These are phyloP conservation scores for Cyclina sinensis DNA, from an alignment of 1,140 invertebrate genomes.

Conservation along the genomic window DNA sequence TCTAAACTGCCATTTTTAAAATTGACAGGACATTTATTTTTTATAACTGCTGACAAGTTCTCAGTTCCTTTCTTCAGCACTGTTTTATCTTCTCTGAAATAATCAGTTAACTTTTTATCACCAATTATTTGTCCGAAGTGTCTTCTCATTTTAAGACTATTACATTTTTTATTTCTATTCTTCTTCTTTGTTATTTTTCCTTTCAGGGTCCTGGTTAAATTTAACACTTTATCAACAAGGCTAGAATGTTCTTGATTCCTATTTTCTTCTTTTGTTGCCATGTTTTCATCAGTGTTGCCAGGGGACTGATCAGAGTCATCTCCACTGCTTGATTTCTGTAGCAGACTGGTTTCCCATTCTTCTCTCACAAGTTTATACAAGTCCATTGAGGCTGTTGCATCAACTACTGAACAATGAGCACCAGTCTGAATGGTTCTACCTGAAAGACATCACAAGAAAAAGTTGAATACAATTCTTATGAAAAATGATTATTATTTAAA, in stretches of 20 bases:
- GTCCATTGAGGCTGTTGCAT: slow-evolving; percentile 45
- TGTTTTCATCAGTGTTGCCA: neutral
- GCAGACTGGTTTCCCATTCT: slow-evolving; percentile 55
- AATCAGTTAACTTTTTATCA: slow-evolving; percentile 8
- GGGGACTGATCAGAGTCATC: neutral
- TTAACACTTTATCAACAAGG: neutral
- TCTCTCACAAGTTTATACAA: slow-evolving; percentile 54
- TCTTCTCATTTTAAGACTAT: neutral
- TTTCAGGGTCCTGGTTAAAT: neutral
- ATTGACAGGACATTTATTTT: neutral
- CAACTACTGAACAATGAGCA: slow-evolving; percentile 56
- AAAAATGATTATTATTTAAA: no score
- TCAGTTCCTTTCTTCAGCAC: neutral
- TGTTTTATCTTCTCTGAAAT: neutral
- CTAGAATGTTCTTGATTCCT: neutral
- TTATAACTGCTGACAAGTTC: neutral
- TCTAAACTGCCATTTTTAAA: neutral
- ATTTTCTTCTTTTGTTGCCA: neutral
- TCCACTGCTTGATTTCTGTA: neutral
- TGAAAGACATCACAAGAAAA: slow-evolving; percentile 20
- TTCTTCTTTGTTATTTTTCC: slow-evolving; percentile 10
- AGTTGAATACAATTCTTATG: no score
- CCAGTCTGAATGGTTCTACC: slow-evolving; percentile 36
- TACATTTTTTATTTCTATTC: neutral
- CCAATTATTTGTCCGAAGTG: slow-evolving; percentile 41